A percentile compares a stretch with the other conserved stretches of the same genome.
Conservation (phyloP, 2,113 vertebrate species). For the Ahaetulla prasina region DNA sequence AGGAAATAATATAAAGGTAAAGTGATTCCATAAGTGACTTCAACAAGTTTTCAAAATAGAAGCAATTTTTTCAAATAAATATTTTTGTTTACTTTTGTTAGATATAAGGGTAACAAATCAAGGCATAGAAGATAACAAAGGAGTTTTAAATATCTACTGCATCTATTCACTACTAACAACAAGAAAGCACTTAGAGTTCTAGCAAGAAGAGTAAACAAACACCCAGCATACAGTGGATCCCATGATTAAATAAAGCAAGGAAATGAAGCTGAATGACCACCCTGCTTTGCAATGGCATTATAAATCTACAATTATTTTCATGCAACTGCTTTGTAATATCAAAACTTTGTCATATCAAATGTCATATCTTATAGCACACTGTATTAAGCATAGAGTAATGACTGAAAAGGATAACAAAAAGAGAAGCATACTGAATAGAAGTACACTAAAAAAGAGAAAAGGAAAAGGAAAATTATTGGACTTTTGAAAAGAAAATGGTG, state of each 20-base stretch:
- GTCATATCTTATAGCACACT: background rate
- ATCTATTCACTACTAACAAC: background rate
- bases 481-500: background rate
- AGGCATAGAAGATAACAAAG: background rate
- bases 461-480: background rate
- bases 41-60: background rate
- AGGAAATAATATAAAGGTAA: background rate
- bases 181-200: background rate
- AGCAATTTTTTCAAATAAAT: background rate
- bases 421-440: background rate
- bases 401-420: conserved; percentile 23
- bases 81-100: background rate
- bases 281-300: background rate
- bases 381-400: background rate
- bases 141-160: background rate
- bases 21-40: background rate
- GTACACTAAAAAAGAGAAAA: background rate
- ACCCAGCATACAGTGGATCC: background rate
- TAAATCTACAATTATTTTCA: background rate
- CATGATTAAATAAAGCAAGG: conserved; percentile 22
- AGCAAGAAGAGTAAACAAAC: conserved; percentile 1
- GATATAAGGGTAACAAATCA: conserved; percentile 1
- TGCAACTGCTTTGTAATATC: conserved; percentile 4
- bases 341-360: background rate
- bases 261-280: background rate